phyloP scores from a whole-genome alignment of 2,888 invertebrate genomes.

The Idaea dimidiata region DNA sequence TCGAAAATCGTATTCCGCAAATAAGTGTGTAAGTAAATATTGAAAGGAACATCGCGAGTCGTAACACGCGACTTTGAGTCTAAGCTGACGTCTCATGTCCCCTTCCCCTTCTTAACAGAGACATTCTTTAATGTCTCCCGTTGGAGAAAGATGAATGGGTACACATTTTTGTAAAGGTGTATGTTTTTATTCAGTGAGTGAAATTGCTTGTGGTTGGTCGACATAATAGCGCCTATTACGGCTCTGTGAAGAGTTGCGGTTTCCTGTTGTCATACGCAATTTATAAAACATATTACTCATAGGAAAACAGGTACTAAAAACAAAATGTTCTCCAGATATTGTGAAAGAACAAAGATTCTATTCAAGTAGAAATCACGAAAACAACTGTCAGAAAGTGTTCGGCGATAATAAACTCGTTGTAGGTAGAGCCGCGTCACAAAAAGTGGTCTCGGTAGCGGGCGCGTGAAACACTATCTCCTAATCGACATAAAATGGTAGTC shows the following conservation, averaged over 20 bases:
- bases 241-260: constrained; percentile 57
- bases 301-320: constrained; percentile 14
- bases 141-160: constrained; percentile 78
- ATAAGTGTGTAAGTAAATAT: constrained; percentile 17
- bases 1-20: not conserved
- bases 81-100: constrained; percentile 46
- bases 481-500: constrained; percentile 79
- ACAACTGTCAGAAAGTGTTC: constrained; percentile 56
- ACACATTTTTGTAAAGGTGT: constrained; percentile 76
- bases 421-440: constrained; percentile 72
- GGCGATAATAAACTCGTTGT: constrained; percentile 73
- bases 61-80: constrained; percentile 61
- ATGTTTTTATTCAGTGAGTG: constrained; percentile 71
- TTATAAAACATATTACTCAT: constrained; percentile 38
- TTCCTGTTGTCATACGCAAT: constrained; percentile 60
- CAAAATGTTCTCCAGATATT: constrained; percentile 28
- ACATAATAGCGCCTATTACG: constrained; percentile 67
- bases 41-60: constrained; percentile 38
- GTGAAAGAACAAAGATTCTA: constrained; percentile 3
- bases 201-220: constrained; percentile 72
- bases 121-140: constrained; percentile 77
- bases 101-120: constrained; percentile 73
- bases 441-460: constrained; percentile 75
- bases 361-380: constrained; percentile 45
- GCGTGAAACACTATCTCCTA: constrained; percentile 78